Evolutionary conservation across 2,797 vertebrate species (phyloP).

Genomic region (Galagoides demidoff): DNA sequence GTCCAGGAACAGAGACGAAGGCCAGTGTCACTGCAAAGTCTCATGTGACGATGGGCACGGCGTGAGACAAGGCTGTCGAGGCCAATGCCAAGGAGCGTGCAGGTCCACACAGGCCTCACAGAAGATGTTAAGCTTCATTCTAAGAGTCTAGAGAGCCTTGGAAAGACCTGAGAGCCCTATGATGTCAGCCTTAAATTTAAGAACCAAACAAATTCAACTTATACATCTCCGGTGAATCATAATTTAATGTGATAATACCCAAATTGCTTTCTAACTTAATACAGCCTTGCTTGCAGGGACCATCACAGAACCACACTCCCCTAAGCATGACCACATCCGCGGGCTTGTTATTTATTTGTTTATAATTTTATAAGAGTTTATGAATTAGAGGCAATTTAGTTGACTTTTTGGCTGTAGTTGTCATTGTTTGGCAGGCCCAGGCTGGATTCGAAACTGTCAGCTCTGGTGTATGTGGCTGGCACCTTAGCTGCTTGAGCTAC

Average conservation of each 20-base stretch:
- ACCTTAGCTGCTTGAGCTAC: no score
- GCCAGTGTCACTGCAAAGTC: background rate
- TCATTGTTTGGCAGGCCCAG: no score
- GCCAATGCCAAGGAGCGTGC: accelerated
- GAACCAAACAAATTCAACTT: background rate
- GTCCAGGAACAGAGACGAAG: background rate
- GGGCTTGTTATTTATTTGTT: no score
- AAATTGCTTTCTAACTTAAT: background rate
- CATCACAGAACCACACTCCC: background rate
- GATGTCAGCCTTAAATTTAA: background rate
- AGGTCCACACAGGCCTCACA: background rate
- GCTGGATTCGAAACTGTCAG: no score
- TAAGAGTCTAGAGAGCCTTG: background rate
- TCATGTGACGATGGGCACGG: accelerated
- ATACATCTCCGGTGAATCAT: background rate
- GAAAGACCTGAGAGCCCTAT: background rate
- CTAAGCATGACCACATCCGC: accelerated
- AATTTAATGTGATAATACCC: background rate
- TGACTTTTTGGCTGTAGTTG: no score
- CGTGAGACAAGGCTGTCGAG: background rate
- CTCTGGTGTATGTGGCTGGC: no score
- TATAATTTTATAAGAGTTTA: no score
- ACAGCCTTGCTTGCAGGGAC: background rate
- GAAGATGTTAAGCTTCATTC: background rate
- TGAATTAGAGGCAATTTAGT: no score